Evolutionary conservation across 2,888 invertebrate genomes (phyloP).

Genomic region (Tipula vernalis): DNA sequence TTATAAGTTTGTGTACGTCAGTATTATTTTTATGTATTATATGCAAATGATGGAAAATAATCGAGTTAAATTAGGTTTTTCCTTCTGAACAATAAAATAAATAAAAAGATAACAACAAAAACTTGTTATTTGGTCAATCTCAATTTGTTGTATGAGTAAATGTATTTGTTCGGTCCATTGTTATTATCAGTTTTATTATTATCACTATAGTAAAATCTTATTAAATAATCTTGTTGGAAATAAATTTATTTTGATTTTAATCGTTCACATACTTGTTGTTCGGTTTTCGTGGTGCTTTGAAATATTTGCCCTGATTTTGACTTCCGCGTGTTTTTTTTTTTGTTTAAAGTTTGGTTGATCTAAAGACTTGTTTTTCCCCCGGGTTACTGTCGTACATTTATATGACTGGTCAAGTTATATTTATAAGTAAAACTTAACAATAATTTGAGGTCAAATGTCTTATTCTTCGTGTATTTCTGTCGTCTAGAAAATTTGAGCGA

Average conservation of each 20-base stretch:
- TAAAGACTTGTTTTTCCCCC: neutral
- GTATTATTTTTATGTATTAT: neutral
- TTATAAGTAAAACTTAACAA: neutral
- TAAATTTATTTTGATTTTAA: neutral
- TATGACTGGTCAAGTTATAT: no score
- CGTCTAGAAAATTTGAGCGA: neutral
- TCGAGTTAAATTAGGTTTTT: neutral
- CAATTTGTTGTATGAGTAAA: neutral
- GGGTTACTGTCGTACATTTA: neutral
- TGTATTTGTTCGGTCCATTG: neutral
- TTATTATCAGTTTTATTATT: neutral
- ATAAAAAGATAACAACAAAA: neutral
- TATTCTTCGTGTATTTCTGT: no score
- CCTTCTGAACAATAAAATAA: neutral
- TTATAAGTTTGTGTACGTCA: neutral
- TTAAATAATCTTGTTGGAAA: neutral
- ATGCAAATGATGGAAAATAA: conserved; percentile 4
- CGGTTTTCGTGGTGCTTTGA: neutral
- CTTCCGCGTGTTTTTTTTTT: no score
- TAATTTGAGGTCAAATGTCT: neutral
- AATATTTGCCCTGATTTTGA: neutral
- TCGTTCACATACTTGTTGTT: neutral
- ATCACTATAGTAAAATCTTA: neutral
- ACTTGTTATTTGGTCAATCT: neutral
- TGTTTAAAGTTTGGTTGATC: no score